Evolutionary conservation across 1,140 invertebrate species (phyloP), one percentile per base, ranked within the genome.

Genomic region (Leptinotarsa defecta): DNA sequence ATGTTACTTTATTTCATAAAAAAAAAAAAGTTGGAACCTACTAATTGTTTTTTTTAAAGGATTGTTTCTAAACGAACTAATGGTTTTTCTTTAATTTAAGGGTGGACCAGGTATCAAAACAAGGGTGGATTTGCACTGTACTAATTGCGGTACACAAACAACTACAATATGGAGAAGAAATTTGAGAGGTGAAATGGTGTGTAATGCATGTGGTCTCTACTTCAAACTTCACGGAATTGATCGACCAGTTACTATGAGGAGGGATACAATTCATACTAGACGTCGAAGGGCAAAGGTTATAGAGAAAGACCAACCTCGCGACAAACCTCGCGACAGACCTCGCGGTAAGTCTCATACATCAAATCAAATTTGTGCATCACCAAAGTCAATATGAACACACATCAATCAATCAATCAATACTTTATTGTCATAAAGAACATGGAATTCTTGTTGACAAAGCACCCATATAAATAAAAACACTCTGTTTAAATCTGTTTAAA

Each of bases 211-310:
- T 85, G 96, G 96, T 1, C 89, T 98, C 15, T 98, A 98, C 86
- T 97, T 92, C 86, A 97, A 97, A 87, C 88, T 98, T 74, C 96
- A 98, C 86, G 93, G 94, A 74, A 92, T 97, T 74, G 94, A 94
- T 86, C 88, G 95, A 74, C 97, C 97, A 6, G 90, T 96, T 76
- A 94, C 96, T 34, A 98, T 99, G 96, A 91, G 96, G 81, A 94
- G 98, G 83, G 97, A 98, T 83, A 97, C 96, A 11, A 98, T 99
- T 84, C 97, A 98, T 86, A 98, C 96, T 19, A 88, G 97, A 77
- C 94, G 97, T 86, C 90, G 97, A 80, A 92, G 97, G 83, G 95
- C 95, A 4, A 92, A 80, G 90, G 91, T 80, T 89, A 69, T 71
- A 15, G 82, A 82, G 73, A 76, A 22, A 57, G 69, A 71, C 20